Evolutionary conservation across 2,888 invertebrate genomes (phyloP).

Genomic region (Epinotia bilunana): DNA sequence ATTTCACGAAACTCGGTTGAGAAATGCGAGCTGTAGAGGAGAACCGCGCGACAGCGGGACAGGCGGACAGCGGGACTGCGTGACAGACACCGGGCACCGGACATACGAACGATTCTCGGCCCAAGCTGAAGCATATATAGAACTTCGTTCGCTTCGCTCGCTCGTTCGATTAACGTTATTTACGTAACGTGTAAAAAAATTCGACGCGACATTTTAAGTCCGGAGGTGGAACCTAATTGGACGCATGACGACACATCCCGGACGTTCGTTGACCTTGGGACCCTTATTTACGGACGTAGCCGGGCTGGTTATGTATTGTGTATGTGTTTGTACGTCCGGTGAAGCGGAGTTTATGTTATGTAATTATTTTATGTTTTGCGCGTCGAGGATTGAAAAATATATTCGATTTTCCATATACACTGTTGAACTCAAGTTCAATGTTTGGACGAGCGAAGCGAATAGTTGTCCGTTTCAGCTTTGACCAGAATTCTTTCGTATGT

Average conservation of each 20-base stretch:
- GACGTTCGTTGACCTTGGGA: conserved; percentile 27
- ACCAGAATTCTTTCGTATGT: no score
- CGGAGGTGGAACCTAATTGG: conserved; percentile 23
- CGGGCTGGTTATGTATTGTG: conserved; percentile 6
- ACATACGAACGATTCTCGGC: no score
- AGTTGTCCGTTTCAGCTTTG: no score
- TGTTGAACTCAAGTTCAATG: no score
- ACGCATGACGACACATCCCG: conserved; percentile 30
- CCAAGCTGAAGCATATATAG: no score
- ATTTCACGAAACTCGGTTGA: no score
- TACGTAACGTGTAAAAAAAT: neutral
- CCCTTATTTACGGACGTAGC: conserved; percentile 22
- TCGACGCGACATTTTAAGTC: neutral
- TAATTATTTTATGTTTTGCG: neutral
- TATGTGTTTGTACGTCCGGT: conserved; percentile 12
- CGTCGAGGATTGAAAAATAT: neutral
- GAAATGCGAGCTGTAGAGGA: no score
- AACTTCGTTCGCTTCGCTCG: no score
- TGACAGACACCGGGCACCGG: no score
- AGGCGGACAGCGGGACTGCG: no score
- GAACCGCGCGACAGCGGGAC: no score
- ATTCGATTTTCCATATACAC: neutral
- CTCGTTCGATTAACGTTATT: neutral
- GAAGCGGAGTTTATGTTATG: neutral
- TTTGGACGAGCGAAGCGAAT: no score